Evolutionary conservation across 2,113 vertebrate genomes (phyloP).

Genomic region (Nerophis lumbriciformis): DNA sequence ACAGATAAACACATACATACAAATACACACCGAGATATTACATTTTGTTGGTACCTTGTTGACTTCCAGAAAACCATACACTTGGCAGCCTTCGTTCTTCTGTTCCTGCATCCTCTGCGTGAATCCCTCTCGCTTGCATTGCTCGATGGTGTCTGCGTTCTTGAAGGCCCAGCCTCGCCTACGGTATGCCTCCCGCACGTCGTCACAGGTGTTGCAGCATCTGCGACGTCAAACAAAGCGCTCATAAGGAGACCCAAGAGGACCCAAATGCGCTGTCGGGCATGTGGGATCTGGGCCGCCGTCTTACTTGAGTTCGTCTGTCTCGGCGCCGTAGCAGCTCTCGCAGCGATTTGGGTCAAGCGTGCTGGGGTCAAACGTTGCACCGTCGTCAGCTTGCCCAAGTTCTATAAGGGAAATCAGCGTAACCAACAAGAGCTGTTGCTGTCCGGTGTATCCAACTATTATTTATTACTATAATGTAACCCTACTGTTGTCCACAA

Average conservation of each 20-base stretch:
- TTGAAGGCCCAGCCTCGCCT: constrained; percentile 97
- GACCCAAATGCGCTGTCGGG: too few species aligned
- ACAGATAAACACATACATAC: too few species aligned
- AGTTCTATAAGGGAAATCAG: constrained; percentile 70
- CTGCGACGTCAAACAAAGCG: constrained; percentile 51
- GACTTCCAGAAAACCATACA: constrained; percentile 95
- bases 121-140: constrained; percentile 95
- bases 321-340: constrained; percentile 96
- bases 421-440: constrained; percentile 42
- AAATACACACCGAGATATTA: too few species aligned
- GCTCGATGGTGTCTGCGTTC: constrained; percentile 92
- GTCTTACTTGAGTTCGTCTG: constrained; percentile 88
- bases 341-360: constrained; percentile 91
- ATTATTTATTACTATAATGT: too few species aligned
- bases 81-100: constrained; percentile 96
- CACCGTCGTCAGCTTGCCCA: constrained; percentile 82
- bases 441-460: too few species aligned
- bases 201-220: constrained; percentile 94
- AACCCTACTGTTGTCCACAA: too few species aligned
- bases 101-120: constrained; percentile 98
- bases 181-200: constrained; percentile 94
- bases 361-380: constrained; percentile 81
- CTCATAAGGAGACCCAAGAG: neutral
- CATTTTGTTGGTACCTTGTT: constrained; percentile 79
- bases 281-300: too few species aligned